Evolutionary conservation across 2,797 vertebrate species (phyloP).

Genomic region (Lindbergichthys nudifrons): DNA sequence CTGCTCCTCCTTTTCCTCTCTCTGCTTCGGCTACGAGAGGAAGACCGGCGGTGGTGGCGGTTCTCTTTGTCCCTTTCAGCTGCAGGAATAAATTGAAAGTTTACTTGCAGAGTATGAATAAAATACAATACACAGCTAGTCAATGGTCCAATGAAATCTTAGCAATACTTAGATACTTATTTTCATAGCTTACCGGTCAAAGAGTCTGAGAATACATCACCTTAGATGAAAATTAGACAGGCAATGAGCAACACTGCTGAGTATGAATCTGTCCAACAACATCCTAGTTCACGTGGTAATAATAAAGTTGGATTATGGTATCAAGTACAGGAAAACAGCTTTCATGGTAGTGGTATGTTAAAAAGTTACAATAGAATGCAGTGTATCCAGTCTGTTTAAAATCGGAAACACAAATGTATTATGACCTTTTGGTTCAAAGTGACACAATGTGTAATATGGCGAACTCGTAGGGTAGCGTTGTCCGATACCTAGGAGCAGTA

Average conservation of each 20-base stretch:
- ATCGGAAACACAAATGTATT: neutral
- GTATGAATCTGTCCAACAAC: neutral
- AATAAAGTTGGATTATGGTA: neutral
- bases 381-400: too few relatives aligned
- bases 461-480: neutral
- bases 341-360: neutral
- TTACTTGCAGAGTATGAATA: neutral
- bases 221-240: neutral
- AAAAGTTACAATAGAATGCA: neutral
- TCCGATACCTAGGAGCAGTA: neutral
- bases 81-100: conserved; percentile 28
- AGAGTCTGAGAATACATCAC: neutral
- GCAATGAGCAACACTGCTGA: neutral
- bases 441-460: neutral
- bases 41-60: conserved; percentile 91
- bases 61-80: conserved; percentile 95
- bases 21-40: conserved; percentile 90
- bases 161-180: too few relatives aligned
- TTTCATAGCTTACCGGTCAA: neutral
- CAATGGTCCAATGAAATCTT: neutral
- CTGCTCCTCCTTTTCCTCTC: conserved; percentile 92
- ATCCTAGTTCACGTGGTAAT: neutral
- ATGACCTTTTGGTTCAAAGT: neutral
- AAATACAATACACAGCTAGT: neutral
- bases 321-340: neutral